Percentiles rank a stretch among this genome's conserved stretches.
Conservation (phyloP, 1,140 invertebrate species). For the Drosophila ficusphila region DNA sequence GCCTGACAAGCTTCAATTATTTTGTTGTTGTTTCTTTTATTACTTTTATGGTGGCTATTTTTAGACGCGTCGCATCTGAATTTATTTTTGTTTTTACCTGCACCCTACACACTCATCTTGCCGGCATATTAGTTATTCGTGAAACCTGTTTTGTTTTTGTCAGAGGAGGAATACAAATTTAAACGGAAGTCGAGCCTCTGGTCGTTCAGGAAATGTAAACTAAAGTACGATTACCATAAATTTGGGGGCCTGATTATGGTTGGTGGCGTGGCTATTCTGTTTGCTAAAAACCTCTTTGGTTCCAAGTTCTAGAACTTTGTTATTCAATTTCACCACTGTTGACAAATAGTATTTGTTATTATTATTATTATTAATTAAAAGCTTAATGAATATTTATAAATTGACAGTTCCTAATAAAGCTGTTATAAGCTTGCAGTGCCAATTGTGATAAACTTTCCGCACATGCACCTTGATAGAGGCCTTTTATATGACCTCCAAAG, state of each 20-base stretch:
- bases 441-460: too few relatives aligned
- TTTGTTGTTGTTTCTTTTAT: constrained; percentile 51
- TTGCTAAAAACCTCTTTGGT: too few relatives aligned
- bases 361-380: too few relatives aligned
- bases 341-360: too few relatives aligned
- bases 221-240: background rate
- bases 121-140: constrained; percentile 16
- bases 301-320: too few relatives aligned
- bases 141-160: constrained; percentile 21
- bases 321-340: too few relatives aligned
- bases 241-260: background rate
- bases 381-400: too few relatives aligned
- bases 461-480: background rate
- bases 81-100: constrained; percentile 42
- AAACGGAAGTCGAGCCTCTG: constrained; percentile 42
- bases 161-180: background rate
- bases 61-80: constrained; percentile 39
- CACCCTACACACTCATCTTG: constrained; percentile 28
- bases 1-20: constrained; percentile 37
- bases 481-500: constrained; percentile 4
- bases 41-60: constrained; percentile 37
- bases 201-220: constrained; percentile 37
- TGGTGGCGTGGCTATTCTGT: too few relatives aligned
- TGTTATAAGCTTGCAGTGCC: too few relatives aligned
- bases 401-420: too few relatives aligned